These are phyloP conservation scores for Spea multiplicata DNA, from an alignment of 2,113 vertebrate genomes.

Conservation along the genomic window DNA sequence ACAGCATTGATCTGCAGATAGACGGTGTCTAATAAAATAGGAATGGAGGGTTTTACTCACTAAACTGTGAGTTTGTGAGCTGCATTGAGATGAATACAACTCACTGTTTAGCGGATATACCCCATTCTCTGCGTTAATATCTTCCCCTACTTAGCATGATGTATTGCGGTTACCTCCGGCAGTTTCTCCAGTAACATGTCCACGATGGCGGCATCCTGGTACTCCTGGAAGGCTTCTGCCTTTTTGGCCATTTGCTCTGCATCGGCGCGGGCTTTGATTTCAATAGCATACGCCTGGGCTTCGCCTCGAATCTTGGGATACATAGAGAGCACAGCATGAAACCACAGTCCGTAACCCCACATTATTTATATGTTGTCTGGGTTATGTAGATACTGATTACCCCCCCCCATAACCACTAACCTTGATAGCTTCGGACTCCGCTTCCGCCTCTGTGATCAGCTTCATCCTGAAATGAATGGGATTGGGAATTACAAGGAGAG, in stretches of 20 bases:
- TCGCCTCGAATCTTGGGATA: slow-evolving; percentile 78
- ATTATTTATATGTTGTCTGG: neutral
- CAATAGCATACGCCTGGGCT: slow-evolving; percentile 81
- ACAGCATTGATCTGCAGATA: too few relatives aligned
- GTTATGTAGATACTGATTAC: neutral
- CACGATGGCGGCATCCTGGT: slow-evolving; percentile 86
- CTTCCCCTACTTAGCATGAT: too few relatives aligned
- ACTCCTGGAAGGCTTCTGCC: slow-evolving; percentile 84
- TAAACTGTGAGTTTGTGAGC: too few relatives aligned
- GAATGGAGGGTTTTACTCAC: too few relatives aligned
- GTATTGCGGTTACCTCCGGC: slow-evolving; percentile 68
- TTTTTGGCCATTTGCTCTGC: slow-evolving; percentile 90
- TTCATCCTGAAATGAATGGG: slow-evolving; percentile 64
- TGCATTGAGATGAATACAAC: too few relatives aligned
- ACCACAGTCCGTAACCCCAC: neutral
- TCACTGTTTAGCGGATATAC: too few relatives aligned
- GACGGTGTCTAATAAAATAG: too few relatives aligned
- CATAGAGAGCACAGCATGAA: neutral
- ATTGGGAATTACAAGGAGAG: too few relatives aligned
- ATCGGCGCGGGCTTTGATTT: slow-evolving; percentile 80
- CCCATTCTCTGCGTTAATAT: too few relatives aligned
- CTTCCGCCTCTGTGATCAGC: slow-evolving; percentile 88
- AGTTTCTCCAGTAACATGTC: slow-evolving; percentile 90
- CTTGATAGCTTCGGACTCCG: slow-evolving; percentile 79
- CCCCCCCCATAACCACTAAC: slow-evolving; percentile 59